Evolutionary conservation across 2,113 vertebrate genomes (phyloP).

Genomic region (Mesocricetus auratus): DNA sequence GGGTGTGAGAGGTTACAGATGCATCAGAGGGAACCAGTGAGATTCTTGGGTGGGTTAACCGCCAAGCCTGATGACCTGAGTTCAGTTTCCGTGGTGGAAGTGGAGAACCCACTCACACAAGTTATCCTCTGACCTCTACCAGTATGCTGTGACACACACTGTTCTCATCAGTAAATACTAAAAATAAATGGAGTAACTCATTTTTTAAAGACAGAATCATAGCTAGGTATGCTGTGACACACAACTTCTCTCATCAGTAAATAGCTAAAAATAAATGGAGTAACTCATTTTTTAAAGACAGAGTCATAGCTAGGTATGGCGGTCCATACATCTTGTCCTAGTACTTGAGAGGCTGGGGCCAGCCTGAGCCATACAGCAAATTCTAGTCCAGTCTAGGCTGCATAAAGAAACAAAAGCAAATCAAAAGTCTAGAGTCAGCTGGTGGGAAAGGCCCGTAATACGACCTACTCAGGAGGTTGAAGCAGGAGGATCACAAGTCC

Average conservation of each 20-base stretch:
- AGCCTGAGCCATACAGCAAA: background rate
- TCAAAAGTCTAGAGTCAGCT: background rate
- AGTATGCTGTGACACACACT: background rate
- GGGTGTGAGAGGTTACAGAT: background rate
- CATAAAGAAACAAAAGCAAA: background rate
- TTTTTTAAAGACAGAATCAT: background rate
- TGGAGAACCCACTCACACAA: background rate
- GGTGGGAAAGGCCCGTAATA: background rate
- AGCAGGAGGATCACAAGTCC: background rate
- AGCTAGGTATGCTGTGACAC: background rate
- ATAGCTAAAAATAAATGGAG: background rate
- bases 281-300: background rate
- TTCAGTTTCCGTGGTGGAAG: background rate
- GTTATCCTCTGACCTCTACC: background rate
- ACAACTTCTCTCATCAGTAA: background rate
- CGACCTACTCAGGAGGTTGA: background rate
- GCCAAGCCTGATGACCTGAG: background rate
- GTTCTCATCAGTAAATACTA: background rate
- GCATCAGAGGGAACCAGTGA: background rate
- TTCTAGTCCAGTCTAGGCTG: background rate
- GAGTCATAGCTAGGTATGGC: background rate
- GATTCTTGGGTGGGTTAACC: background rate
- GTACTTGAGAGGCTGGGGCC: background rate
- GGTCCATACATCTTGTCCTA: background rate
- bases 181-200: background rate